Conservation (phyloP, 2,113 vertebrate genomes). For the Dolichotis patagonum region DNA sequence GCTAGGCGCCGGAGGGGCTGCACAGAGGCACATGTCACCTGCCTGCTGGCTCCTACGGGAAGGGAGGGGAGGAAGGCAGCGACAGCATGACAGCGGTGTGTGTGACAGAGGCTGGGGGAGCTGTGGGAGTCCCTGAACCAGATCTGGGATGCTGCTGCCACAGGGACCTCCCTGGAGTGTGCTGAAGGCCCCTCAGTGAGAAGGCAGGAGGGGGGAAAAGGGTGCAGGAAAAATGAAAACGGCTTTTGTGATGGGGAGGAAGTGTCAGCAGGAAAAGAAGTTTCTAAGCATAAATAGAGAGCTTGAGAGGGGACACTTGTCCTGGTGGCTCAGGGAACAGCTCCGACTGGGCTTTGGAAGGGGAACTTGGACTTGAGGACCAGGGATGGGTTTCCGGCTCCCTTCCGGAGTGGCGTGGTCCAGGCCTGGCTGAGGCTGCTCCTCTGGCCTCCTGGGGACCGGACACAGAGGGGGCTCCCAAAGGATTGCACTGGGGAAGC, state of each 20-base stretch:
- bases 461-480: rapidly evolving
- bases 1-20: rapidly evolving
- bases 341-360: rapidly evolving
- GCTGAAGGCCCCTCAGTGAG: background rate
- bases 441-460: rapidly evolving
- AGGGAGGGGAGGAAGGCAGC: too few relatives aligned
- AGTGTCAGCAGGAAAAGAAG: background rate
- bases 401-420: rapidly evolving
- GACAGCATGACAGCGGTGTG: rapidly evolving
- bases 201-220: too few relatives aligned
- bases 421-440: rapidly evolving
- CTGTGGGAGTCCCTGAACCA: rapidly evolving
- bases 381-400: rapidly evolving
- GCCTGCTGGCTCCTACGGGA: rapidly evolving
- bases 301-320: background rate
- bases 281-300: background rate
- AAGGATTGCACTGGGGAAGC: background rate
- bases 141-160: rapidly evolving
- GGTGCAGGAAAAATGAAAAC: rapidly evolving
- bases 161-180: rapidly evolving
- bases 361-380: background rate
- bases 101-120: background rate
- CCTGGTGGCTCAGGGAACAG: rapidly evolving
- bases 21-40: rapidly evolving
- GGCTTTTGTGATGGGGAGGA: background rate